These are phyloP conservation scores for Volucella inanis DNA, from an alignment of 2,888 invertebrate genomes.

Conservation along the genomic window DNA sequence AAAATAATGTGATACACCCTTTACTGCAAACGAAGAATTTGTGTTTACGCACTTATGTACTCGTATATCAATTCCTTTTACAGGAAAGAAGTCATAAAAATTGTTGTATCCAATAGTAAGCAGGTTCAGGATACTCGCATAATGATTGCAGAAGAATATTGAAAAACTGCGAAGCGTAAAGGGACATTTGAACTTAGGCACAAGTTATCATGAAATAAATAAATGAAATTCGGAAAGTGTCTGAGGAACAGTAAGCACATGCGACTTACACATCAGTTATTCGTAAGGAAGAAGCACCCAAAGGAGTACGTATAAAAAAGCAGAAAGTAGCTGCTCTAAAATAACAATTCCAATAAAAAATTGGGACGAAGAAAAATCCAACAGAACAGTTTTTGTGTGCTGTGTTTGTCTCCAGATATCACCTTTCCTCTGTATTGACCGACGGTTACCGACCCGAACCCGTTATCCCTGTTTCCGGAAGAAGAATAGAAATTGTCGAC, in stretches of 20 bases:
- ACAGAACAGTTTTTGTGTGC: slow-evolving; percentile 29
- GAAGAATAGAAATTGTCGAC: slow-evolving; percentile 52
- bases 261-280: slow-evolving; percentile 14
- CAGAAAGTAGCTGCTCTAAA: slow-evolving; percentile 36
- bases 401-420: slow-evolving; percentile 3
- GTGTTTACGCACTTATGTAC: too few relatives aligned
- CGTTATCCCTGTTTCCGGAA: slow-evolving; percentile 1
- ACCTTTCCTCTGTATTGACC: not conserved
- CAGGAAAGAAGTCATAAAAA: slow-evolving; percentile 47
- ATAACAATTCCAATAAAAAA: slow-evolving; percentile 62
- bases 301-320: not conserved
- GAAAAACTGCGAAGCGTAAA: slow-evolving; percentile 29
- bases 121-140: slow-evolving; percentile 8
- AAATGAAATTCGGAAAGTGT: slow-evolving; percentile 54
- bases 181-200: slow-evolving; percentile 57
- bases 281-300: not conserved
- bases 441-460: not conserved
- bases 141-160: slow-evolving; percentile 26
- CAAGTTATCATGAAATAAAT: slow-evolving; percentile 64
- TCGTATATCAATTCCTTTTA: slow-evolving; percentile 14
- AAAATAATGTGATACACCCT: not conserved
- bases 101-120: slow-evolving; percentile 10
- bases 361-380: slow-evolving; percentile 14
- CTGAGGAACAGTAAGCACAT: slow-evolving; percentile 6
- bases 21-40: slow-evolving; percentile 13